These are phyloP conservation scores for Eilema depressum DNA, from an alignment of 2,888 invertebrate species.

Conservation along the genomic window DNA sequence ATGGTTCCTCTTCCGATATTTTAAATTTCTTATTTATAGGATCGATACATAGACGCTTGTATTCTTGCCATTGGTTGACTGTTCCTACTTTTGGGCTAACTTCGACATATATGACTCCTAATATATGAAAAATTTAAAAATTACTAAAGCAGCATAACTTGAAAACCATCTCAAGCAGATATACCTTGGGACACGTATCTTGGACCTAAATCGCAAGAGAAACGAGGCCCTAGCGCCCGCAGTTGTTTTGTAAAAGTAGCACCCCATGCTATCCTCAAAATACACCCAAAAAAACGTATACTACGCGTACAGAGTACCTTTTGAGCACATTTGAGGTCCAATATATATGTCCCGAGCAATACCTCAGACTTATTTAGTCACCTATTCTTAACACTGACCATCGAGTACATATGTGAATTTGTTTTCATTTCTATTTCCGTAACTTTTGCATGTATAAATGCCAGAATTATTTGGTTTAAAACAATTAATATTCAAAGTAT, in stretches of 20 bases:
- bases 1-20: slow-evolving; percentile 72
- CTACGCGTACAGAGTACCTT: too few species aligned
- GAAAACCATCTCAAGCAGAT: not conserved
- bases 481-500: slow-evolving; percentile 45
- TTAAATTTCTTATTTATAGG: slow-evolving; percentile 79
- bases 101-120: slow-evolving; percentile 29
- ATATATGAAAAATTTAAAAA: not conserved
- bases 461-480: slow-evolving; percentile 53
- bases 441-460: slow-evolving; percentile 51
- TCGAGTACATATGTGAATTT: slow-evolving; percentile 40
- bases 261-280: too few species aligned
- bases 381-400: slow-evolving; percentile 41
- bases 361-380: not conserved
- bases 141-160: not conserved
- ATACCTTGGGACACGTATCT: too few species aligned
- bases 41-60: slow-evolving; percentile 74
- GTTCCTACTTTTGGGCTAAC: slow-evolving; percentile 33
- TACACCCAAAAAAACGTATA: too few species aligned
- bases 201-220: too few species aligned
- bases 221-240: too few species aligned
- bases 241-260: too few species aligned
- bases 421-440: slow-evolving; percentile 19
- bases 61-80: slow-evolving; percentile 76
- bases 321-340: too few species aligned
- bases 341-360: too few species aligned